Percentiles rank a stretch among this genome's conserved stretches.
Evolutionary conservation across 2,888 invertebrate species (phyloP).

Genomic region (Tachina lurida): DNA sequence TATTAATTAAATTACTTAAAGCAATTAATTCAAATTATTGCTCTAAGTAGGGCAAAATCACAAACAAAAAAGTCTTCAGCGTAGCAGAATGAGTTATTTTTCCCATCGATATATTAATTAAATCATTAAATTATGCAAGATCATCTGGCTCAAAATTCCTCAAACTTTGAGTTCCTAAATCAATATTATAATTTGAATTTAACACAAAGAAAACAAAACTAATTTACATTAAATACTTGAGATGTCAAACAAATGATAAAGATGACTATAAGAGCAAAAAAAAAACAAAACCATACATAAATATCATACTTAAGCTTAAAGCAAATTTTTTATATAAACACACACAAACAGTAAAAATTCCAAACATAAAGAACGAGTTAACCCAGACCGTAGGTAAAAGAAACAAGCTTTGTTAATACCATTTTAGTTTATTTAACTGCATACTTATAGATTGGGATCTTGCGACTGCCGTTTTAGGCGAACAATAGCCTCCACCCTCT

Average conservation of each 20-base stretch:
- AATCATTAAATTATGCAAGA: constrained; percentile 49
- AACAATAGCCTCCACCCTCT: neutral
- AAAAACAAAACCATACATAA: constrained; percentile 33
- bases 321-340: neutral
- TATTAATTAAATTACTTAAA: constrained; percentile 1
- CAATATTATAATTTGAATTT: constrained; percentile 63
- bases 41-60: too few species aligned
- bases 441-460: constrained; percentile 62
- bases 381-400: neutral
- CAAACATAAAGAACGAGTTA: neutral
- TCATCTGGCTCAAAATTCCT: constrained; percentile 36
- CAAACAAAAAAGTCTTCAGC: too few species aligned
- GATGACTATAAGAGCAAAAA: constrained; percentile 17
- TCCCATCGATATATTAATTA: constrained; percentile 38
- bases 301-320: constrained; percentile 46
- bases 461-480: constrained; percentile 51
- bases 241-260: constrained; percentile 66
- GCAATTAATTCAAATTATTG: neutral
- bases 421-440: constrained; percentile 61
- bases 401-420: constrained; percentile 31
- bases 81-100: neutral
- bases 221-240: constrained; percentile 63
- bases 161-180: constrained; percentile 50
- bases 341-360: constrained; percentile 17
- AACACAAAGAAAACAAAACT: constrained; percentile 39